Conservation (phyloP, 2,797 vertebrate genomes). For the Mormyrus hasselquistii region DNA sequence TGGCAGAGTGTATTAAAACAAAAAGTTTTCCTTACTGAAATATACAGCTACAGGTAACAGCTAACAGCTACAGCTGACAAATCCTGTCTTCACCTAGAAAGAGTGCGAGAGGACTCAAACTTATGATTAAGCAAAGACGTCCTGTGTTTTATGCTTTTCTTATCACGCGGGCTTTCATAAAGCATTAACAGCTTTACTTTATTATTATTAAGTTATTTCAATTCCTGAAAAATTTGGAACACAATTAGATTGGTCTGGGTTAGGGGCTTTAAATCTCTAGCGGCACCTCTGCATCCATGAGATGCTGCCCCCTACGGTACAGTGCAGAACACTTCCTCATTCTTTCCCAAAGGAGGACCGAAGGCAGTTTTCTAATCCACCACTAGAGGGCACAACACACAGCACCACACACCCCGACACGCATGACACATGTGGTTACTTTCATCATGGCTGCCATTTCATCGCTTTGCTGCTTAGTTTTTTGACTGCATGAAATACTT, state of each 20-base stretch:
- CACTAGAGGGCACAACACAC: neutral
- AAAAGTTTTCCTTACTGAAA: neutral
- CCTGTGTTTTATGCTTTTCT: neutral
- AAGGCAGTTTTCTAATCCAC: neutral
- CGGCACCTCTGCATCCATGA: neutral
- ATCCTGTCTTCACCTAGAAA: neutral
- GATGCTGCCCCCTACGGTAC: neutral
- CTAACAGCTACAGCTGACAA: neutral
- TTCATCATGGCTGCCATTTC: neutral
- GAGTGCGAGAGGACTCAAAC: neutral
- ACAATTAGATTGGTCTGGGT: neutral
- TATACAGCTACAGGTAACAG: neutral
- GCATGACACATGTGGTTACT: neutral
- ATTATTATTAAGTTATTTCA: neutral
- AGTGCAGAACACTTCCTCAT: neutral
- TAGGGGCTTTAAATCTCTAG: neutral
- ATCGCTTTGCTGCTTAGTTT: neutral
- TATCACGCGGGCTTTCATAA: neutral
- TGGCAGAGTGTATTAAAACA: neutral
- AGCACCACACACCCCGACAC: neutral
- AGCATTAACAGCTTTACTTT: neutral
- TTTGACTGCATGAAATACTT: neutral
- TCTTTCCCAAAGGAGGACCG: neutral
- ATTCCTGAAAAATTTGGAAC: neutral
- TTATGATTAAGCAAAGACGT: neutral